phyloP scores from a whole-genome alignment of 1,140 invertebrate species.

The Hypsibius dujardini region DNA sequence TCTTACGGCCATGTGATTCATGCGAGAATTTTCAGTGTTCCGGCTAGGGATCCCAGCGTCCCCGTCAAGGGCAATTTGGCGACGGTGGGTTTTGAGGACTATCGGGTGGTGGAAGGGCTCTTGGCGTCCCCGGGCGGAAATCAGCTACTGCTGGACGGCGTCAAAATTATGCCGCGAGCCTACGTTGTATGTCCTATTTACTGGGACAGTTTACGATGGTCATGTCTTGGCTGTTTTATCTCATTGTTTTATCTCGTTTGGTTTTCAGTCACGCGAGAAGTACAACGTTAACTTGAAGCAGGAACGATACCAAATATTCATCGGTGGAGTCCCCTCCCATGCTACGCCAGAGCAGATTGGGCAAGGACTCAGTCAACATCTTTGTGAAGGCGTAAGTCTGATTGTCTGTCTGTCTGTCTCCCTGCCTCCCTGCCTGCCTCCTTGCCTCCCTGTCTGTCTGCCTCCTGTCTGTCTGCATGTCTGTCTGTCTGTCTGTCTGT shows the following conservation, averaged over 20 bases:
- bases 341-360: not conserved
- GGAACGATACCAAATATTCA: not conserved
- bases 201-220: not conserved
- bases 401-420: not conserved
- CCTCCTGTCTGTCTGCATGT: not conserved
- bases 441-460: not conserved
- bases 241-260: not conserved
- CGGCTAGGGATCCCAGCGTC: not conserved
- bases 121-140: not conserved
- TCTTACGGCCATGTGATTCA: not conserved
- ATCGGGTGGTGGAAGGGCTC: not conserved
- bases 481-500: not conserved
- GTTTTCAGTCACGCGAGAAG: not conserved
- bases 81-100: not conserved
- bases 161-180: not conserved
- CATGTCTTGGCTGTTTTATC: not conserved
- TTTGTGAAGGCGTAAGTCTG: not conserved
- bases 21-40: not conserved
- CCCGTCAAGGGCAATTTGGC: not conserved
- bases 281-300: not conserved
- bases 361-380: not conserved
- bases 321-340: not conserved
- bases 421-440: not conserved
- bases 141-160: not conserved
- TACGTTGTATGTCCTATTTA: not conserved